Evolutionary conservation across 2,888 invertebrate genomes (phyloP), one percentile per base, ranked within the genome.

Genomic region (Mimas tiliae): DNA sequence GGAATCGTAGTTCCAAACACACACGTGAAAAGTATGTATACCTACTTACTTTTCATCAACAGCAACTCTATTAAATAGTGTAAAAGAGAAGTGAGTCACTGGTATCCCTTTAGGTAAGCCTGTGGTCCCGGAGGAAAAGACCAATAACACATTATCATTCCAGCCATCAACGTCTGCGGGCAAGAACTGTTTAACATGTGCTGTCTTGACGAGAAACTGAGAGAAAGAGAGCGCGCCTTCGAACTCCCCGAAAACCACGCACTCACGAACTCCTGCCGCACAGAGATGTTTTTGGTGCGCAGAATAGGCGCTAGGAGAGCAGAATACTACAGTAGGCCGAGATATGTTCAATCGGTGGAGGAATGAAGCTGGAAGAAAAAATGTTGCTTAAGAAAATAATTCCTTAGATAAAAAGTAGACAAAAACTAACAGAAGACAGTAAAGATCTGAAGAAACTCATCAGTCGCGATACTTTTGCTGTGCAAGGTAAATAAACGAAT

Each of bases 101-200:
- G 77, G 80, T 0, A 79, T 67, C 0, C 80, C 82, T 65, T 83
- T 83, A 0, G 83, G 77, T 34, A 82, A 45, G 0, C 83, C 83
- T 6, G 82, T 81, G 0, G 83, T 84, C 0, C 83, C 83, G 3
- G 83, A 82, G 0, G 83, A 81, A 66, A 68, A 81, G 1, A 79
- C 19, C 8, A 81, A 74, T 1, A 81, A 64, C 1, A 71, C 66
- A 0, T 63, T 7, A 38, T 82, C 80, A 0, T 71, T 68, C 74
- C 72, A 75, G 6, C 82, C 82, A 0, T 76, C 70, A 0, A 81
- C 80, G 0, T 75, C 70, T 0, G 69, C 68, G 0, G 77, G 68
- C 6, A 66, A 0, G 42, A 80, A 81, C 2, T 78, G 74, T 0
- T 70, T 58, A 7, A 48, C 16, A 14, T 33, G 33, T 0, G 38